Evolutionary conservation across 1,140 invertebrate genomes (phyloP).

Genomic region (Scaptomyza hsui): DNA sequence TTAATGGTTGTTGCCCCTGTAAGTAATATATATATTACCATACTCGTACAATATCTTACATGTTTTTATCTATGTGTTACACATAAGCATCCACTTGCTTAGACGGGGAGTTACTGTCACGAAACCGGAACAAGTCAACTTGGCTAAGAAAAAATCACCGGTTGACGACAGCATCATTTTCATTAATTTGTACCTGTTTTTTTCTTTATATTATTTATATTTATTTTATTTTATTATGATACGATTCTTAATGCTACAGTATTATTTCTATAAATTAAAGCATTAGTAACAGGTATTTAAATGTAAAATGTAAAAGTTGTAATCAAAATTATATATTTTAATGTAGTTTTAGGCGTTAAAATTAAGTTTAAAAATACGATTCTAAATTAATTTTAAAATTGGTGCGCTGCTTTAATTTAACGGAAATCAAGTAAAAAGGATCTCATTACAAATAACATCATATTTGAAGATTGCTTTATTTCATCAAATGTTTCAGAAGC

Average conservation of each 20-base stretch:
- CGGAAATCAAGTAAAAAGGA: no score
- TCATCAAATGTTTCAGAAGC: no score
- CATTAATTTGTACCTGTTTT: not conserved
- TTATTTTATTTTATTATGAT: no score
- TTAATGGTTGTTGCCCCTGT: constrained; percentile 3
- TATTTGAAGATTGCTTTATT: constrained; percentile 1
- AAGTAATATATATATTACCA: not conserved
- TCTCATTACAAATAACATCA: no score
- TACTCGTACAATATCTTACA: not conserved
- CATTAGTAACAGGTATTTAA: no score
- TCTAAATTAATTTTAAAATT: no score
- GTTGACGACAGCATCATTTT: constrained; percentile 1
- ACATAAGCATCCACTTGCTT: not conserved
- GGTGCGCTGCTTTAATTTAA: no score
- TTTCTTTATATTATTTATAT: no score
- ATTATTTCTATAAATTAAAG: no score
- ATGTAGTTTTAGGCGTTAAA: no score
- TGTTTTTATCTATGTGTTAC: not conserved
- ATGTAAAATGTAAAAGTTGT: constrained; percentile 19
- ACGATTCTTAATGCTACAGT: no score
- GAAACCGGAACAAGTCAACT: constrained; percentile 29
- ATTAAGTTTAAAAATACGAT: no score
- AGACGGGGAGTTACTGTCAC: not conserved
- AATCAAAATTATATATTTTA: constrained; percentile 7
- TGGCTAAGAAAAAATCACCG: constrained; percentile 9